Evolutionary conservation across 2,113 vertebrate species (phyloP), one percentile per base, ranked within the genome.

Genomic region (Eurystomus gularis): DNA sequence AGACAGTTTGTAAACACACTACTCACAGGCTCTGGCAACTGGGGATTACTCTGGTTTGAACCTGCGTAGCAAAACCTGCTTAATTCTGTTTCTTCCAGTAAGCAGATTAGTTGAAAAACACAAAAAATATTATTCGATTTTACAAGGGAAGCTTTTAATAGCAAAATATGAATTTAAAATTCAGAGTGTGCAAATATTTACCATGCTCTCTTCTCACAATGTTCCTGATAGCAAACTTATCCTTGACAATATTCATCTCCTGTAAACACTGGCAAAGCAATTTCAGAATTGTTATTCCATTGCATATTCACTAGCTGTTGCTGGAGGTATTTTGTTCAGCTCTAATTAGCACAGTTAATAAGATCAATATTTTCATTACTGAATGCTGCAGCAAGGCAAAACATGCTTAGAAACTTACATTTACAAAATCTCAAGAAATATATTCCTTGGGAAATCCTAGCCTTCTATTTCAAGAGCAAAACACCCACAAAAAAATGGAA

Each of bases 361-460:
- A 95, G 94, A 96, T 94, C 95, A 96, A 96, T 95, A 93, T 96
- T 96, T 96, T 96, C 94, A 96, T 96, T 95, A 94, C 71, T 66
- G 75, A 92, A 86, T 69, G 46, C 33, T 88, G 66, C 68, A 94
- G 33, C 65, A 83, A 93, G 79, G 82, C 71, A 94, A 97, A 93
- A 86, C 60, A 91, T 24, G n/a, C 20, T 82, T 90, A 46, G 91
- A 95, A 87, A 57, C 17, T 58, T 31, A 58, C 44, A 70, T n/a
- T 85, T 93, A 65, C 35, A 94, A 92, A 77, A 88, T 48, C 44
- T 10, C 6, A 64, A 64, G 17, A 70, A 93, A 72, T 55, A 3
- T 6, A 49, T 37, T 94, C 64, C 17, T 83, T 81, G 17, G 29
- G 37, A 91, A 86, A 86, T 39, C 44, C n/a, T 80, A 31, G 17